Percentiles rank a stretch among this genome's conserved stretches.
These are phyloP conservation scores for Motacilla tschutschensis DNA, from an alignment of 2,113 vertebrate genomes.

Conservation along the genomic window DNA sequence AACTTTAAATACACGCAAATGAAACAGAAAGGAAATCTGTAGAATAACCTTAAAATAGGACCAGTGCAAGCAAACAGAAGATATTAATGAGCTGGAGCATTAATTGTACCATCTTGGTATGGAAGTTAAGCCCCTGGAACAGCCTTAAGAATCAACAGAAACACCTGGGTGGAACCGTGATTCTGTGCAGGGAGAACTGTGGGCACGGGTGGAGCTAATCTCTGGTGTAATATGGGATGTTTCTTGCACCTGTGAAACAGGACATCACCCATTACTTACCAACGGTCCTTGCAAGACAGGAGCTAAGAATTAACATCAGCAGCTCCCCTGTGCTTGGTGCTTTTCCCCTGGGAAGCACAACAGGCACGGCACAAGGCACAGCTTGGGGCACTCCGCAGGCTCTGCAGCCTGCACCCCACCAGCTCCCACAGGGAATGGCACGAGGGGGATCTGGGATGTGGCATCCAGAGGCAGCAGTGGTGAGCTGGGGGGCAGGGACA, in stretches of 20 bases:
- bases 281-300: background rate
- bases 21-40: background rate
- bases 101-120: background rate
- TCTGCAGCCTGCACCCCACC: rapidly evolving
- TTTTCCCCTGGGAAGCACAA: background rate
- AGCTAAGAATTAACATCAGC: background rate
- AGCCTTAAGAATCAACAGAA: background rate
- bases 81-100: background rate
- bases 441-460: rapidly evolving
- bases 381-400: background rate
- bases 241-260: background rate
- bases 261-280: conserved; percentile 6
- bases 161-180: background rate
- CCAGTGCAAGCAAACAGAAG: background rate
- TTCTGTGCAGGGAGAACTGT: background rate
- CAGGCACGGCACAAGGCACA: rapidly evolving
- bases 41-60: background rate
- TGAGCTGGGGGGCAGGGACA: background rate
- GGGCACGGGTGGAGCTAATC: background rate
- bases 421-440: background rate
- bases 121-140: background rate
- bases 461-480: background rate
- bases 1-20: background rate
- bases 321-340: background rate
- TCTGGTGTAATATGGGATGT: rapidly evolving